These are phyloP conservation scores for Clupea harengus DNA, from an alignment of 2,113 vertebrate species.

Conservation along the genomic window DNA sequence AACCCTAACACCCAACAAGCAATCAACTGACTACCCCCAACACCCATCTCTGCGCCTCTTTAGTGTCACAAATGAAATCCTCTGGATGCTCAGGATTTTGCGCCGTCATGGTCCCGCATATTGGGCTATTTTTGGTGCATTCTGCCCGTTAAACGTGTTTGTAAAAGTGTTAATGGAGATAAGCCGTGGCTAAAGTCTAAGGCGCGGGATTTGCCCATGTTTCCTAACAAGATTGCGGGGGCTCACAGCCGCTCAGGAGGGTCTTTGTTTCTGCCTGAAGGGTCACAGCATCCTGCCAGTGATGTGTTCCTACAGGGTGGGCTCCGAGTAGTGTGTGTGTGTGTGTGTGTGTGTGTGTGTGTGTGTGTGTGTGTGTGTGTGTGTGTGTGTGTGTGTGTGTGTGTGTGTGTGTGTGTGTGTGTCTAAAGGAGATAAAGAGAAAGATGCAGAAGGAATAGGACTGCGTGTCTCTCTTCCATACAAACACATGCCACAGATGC, in stretches of 20 bases:
- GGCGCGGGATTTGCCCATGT: neutral
- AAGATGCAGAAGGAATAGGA: neutral
- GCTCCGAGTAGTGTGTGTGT: neutral
- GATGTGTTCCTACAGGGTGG: neutral
- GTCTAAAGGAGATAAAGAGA: neutral
- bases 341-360: neutral
- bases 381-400: neutral
- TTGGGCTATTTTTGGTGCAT: conserved; percentile 64
- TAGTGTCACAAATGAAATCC: neutral
- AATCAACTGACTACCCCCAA: neutral
- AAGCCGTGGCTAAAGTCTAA: neutral
- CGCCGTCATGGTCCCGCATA: conserved; percentile 53
- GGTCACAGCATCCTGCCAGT: neutral
- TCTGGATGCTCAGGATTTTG: conserved; percentile 7
- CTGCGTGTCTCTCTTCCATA: too few species aligned
- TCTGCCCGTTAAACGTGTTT: conserved; percentile 30
- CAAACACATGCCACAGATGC: neutral
- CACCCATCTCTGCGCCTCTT: neutral
- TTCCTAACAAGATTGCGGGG: neutral
- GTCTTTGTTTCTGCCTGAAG: neutral
- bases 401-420: conserved; percentile 16
- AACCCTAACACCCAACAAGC: neutral
- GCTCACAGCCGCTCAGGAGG: neutral
- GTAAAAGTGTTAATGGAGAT: neutral
- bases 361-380: neutral